Base-by-base conservation (phyloP, 2,888 invertebrate species). In the Cantharis lateralis region DNA sequence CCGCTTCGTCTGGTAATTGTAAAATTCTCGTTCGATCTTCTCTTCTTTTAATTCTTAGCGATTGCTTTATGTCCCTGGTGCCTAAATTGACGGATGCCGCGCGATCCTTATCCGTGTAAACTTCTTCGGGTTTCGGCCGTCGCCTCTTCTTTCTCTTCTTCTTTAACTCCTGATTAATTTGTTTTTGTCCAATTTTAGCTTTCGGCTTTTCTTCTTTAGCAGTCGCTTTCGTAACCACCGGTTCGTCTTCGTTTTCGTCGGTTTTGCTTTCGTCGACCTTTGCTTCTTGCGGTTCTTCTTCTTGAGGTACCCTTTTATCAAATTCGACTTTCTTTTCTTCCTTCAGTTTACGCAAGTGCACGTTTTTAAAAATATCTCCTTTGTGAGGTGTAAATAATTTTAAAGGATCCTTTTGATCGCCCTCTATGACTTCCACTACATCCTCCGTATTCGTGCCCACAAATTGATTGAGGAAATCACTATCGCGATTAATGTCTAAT, bases 81-180 rank as follows among this genome's bases (percentile, higher is more conserved):
- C 95, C 95, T 91, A 95, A 91, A 84, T 95, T 95, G 15, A 96
- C 96, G 0, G 96, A 96, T 0, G 97, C 96, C 0, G 96, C 97
- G 7, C 97, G 90, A 86, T 96, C 96, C 85, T 97, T 97, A 86
- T 97, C 97, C 16, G 96, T 96, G 84, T 96, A 97, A 18, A 95
- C 88, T 84, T 96, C 96, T 82, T 96, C 95, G 77, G 89, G 85
- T 81, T 80, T 82, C 16, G 79, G 78, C 11, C 83, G 82, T 18
- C 79, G 90, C 88, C 5, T 89, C 85, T 61, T 87, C 83, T 62
- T 89, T 84, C 71, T 79, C 76, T 87, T 86, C 32, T 80, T 81
- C 10, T 76, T 81, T 76, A 82, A 78, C 62, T 85, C 88, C 71
- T 85, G 87, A 74, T 86, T 88, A 80, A 87, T 88, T 70, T 85